Percentiles rank a stretch among this genome's conserved stretches.
These are phyloP conservation scores for Dryobates pubescens DNA, from an alignment of 2,797 vertebrate species.

Conservation along the genomic window DNA sequence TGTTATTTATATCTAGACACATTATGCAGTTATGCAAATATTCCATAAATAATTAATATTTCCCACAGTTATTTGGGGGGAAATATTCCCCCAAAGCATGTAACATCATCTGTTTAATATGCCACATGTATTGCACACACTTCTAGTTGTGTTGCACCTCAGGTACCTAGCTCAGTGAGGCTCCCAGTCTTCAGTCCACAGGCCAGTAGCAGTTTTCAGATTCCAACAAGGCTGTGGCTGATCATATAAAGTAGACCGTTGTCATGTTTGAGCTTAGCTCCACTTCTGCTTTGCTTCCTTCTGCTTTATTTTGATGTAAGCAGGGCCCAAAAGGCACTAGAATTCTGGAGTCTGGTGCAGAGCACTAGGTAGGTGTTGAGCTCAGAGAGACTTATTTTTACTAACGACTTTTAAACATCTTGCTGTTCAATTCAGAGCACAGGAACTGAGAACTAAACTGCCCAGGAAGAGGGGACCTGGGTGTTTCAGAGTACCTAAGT, in stretches of 20 bases:
- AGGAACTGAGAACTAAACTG: not conserved
- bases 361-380: not conserved
- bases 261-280: not conserved
- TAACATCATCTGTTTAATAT: slow-evolving; percentile 77
- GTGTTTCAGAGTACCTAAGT: not conserved
- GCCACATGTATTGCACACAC: slow-evolving; percentile 14
- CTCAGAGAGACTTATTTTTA: not conserved
- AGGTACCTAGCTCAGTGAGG: not conserved
- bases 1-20: slow-evolving; percentile 85
- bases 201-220: not conserved
- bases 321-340: not conserved
- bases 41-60: slow-evolving; percentile 85
- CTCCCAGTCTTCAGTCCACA: not conserved
- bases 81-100: slow-evolving; percentile 77
- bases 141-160: slow-evolving; percentile 19
- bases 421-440: not conserved
- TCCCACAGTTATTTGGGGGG: slow-evolving; percentile 81
- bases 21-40: slow-evolving; percentile 86
- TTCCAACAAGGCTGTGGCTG: not conserved
- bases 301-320: not conserved
- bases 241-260: not conserved
- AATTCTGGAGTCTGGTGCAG: not conserved
- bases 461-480: not conserved
- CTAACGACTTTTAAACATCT: not conserved
- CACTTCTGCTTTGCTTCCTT: not conserved